Evolutionary conservation across 2,888 invertebrate genomes (phyloP).

Genomic region (Nysson spinosus): DNA sequence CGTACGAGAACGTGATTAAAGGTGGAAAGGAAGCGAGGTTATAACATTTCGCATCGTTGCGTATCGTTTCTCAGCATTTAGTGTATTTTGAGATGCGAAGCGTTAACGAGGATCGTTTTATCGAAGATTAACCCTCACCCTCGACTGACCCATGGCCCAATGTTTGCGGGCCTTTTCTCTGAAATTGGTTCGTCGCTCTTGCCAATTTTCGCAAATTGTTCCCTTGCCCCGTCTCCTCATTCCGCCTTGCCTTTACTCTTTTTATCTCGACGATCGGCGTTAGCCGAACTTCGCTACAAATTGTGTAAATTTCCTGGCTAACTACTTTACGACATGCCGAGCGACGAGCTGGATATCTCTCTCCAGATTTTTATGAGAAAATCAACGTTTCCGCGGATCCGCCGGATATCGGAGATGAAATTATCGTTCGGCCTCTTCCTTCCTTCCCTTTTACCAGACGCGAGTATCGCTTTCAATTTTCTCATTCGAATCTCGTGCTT

Average conservation of each 20-base stretch:
- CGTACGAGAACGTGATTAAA: too few relatives aligned
- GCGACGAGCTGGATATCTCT: constrained; percentile 49
- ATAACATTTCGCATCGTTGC: too few relatives aligned
- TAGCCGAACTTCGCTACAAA: constrained; percentile 65
- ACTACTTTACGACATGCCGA: constrained; percentile 74
- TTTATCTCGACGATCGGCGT: constrained; percentile 38
- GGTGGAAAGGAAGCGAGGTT: too few relatives aligned
- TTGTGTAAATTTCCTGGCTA: constrained; percentile 76
- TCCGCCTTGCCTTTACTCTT: constrained; percentile 27
- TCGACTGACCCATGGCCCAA: constrained; percentile 71
- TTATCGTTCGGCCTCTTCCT: constrained; percentile 3
- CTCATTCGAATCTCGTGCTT: not conserved
- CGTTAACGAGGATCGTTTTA: constrained; percentile 77
- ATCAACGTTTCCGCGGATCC: constrained; percentile 63
- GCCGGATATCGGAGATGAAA: constrained; percentile 1
- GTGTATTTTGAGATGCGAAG: constrained; percentile 53
- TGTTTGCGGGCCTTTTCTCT: constrained; percentile 69
- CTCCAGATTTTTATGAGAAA: constrained; percentile 26
- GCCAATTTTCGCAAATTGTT: constrained; percentile 73
- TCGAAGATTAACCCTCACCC: constrained; percentile 75
- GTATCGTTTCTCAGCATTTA: constrained; percentile 39
- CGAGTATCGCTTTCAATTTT: not conserved
- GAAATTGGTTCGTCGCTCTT: constrained; percentile 75
- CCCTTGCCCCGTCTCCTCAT: constrained; percentile 34
- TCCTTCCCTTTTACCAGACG: constrained; percentile 4